Base-by-base conservation (phyloP, 2,888 invertebrate species). In the Sesia apiformis region DNA sequence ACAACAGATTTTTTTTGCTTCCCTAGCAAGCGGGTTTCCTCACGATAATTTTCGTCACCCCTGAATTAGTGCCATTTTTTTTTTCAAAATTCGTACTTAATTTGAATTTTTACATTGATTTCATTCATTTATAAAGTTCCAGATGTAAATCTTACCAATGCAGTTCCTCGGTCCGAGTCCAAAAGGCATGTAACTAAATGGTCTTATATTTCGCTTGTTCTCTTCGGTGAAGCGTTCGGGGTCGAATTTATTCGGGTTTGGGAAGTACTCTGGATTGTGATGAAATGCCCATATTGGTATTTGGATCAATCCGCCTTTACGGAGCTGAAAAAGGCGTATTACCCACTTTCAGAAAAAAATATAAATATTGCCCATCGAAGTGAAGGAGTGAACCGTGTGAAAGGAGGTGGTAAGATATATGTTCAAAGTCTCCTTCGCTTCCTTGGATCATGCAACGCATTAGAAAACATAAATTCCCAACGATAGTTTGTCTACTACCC, bases 91-190 rank as follows among this genome's bases (percentile, higher is more conserved):
- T 23, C 23, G 23, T 23, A 23, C 23, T 23, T 23, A 23, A 23
- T 23, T 23, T 23, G 23, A 23, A 23, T 23, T 23, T 23, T 23
- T 23, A 23, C 23, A 23, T 23, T 23, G 23, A 23, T 23, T 23
- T 23, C 23, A 23, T 23, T 23, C 23, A 23, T 23, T 23, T 2
- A 23, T 7, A 7, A 46, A n/a, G 7, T 46, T 38, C 5, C 4
- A 6, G 39, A 1, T 50, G 4, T 38, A 38, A 52, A 52, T 8
- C 58, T 69, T 61, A 83, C 92, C 93, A 53, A 93, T 91, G 62
- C 93, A 93, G 65, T 88, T 92, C 55, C 93, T 84, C 1, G 91
- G 93, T 3, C 93, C 93, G 0, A 81, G 43, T 2, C 92, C 92
- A 54, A 92, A 92, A 0, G 92, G 91, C 61, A 89, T 61, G 58